Base-by-base conservation (phyloP, 1,140 invertebrate genomes). In the Akabosia matsudoensis region DNA sequence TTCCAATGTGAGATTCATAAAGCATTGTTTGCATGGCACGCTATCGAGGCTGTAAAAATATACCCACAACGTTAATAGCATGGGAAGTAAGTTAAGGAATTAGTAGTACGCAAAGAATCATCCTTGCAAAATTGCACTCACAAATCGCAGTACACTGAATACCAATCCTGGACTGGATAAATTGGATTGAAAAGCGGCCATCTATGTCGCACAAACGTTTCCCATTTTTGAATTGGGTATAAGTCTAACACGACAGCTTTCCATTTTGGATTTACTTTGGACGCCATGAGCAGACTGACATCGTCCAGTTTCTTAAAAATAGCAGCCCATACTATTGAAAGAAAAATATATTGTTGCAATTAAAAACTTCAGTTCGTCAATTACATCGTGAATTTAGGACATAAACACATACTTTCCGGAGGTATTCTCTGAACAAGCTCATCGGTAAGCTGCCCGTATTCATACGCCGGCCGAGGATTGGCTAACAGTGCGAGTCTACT, bases 251-350 rank as follows among this genome's bases (percentile, higher is more conserved):
- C 85, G 28, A 97, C 88, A 26, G 91, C 88, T 64, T 89, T 88
- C 94, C 94, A 97, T 80, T 93, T 89, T 79, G 89, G 87, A 84
- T 94, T 96, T 24, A 96, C 94, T 85, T 93, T 90, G 78, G 92
- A 90, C 79, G 92, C 91, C 84, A 91, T 90, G 91, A 93, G 94
- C 77, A 97, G 85, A 2, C 94, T 96, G 78, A 97, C 89, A 84
- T 97, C 94, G 83, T 97, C 95, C 80, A 97, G 85, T 84, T 95
- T 92, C 28, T 90, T 91, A 84, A 97, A 96, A 76, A 97, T 93
- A 61, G 90, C 89, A 14, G 96, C 86, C 80, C 96, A 87, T 74
- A 97, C 94, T 91, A n/a, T n/a, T n/a, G n/a, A n/a, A n/a, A n/a
- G n/a, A 87, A 76, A 56, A 56, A 56, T 56, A 56, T 56, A 45